phyloP scores from a whole-genome alignment of 2,797 vertebrate genomes.

The Huso huso region DNA sequence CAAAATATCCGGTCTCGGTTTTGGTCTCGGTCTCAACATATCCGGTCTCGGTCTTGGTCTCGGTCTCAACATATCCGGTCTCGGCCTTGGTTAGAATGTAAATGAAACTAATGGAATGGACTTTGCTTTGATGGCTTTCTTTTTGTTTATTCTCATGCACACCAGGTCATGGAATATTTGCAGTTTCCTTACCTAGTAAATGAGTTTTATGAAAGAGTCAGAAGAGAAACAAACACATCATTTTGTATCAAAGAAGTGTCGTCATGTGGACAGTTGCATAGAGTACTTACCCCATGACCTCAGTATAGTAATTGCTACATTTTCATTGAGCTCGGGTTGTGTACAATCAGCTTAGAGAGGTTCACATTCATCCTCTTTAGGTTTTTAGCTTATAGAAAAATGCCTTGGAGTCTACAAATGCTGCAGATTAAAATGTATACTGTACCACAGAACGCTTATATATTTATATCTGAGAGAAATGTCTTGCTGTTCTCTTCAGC shows the following conservation, averaged over 20 bases:
- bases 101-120: too few relatives aligned
- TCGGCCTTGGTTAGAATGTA: too few relatives aligned
- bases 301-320: constrained; percentile 29
- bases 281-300: constrained; percentile 24
- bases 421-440: constrained; percentile 25
- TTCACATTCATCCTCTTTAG: constrained; percentile 29
- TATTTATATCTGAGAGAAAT: not conserved
- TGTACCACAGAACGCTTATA: constrained; percentile 13
- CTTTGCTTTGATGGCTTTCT: too few relatives aligned
- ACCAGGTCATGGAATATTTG: too few relatives aligned
- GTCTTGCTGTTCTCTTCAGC: not conserved
- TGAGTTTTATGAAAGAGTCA: constrained; percentile 2
- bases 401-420: constrained; percentile 28
- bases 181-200: too few relatives aligned
- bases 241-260: constrained; percentile 10
- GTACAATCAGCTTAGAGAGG: constrained; percentile 28
- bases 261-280: constrained; percentile 6
- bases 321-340: constrained; percentile 28
- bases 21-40: too few relatives aligned
- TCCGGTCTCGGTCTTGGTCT: too few relatives aligned
- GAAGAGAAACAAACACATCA: not conserved
- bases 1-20: too few relatives aligned
- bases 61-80: too few relatives aligned
- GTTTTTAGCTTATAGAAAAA: constrained; percentile 28
- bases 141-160: too few relatives aligned